These are phyloP conservation scores for Gerris buenoi DNA, from an alignment of 1,140 invertebrate species.

Conservation along the genomic window DNA sequence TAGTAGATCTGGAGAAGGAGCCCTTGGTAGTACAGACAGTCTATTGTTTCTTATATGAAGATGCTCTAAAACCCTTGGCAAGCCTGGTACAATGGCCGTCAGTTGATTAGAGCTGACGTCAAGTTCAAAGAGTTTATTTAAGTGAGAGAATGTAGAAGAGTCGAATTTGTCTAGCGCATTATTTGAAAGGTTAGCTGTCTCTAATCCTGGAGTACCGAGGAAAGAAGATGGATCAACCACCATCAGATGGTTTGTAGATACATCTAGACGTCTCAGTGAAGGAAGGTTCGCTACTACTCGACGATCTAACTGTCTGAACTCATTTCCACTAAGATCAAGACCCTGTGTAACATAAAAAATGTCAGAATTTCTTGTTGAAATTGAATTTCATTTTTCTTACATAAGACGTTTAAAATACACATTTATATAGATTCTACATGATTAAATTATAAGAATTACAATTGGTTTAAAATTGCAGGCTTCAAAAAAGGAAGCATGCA, in stretches of 20 bases:
- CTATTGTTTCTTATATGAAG: conserved; percentile 59
- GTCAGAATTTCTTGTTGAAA: too few relatives aligned
- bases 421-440: too few relatives aligned
- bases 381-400: too few relatives aligned
- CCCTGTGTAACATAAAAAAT: conserved; percentile 33
- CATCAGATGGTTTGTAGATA: conserved; percentile 58
- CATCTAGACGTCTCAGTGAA: conserved; percentile 54
- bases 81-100: conserved; percentile 40
- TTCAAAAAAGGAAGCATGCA: too few relatives aligned
- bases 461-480: too few relatives aligned
- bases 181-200: conserved; percentile 35
- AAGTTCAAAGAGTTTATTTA: conserved; percentile 57
- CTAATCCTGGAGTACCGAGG: conserved; percentile 48
- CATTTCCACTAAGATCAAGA: conserved; percentile 62
- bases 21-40: conserved; percentile 43
- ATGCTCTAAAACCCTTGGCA: conserved; percentile 60
- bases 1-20: conserved; percentile 46
- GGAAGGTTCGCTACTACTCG: conserved; percentile 56
- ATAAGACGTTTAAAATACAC: too few relatives aligned
- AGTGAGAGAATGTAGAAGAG: conserved; percentile 45
- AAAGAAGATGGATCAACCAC: conserved; percentile 57
- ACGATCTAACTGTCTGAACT: conserved; percentile 50
- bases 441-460: too few relatives aligned
- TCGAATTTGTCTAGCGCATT: conserved; percentile 25
- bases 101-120: conserved; percentile 62